A percentile compares a stretch with the other conserved stretches of the same genome.
Evolutionary conservation across 2,888 invertebrate species (phyloP).

Genomic region (Abscondita cerata): DNA sequence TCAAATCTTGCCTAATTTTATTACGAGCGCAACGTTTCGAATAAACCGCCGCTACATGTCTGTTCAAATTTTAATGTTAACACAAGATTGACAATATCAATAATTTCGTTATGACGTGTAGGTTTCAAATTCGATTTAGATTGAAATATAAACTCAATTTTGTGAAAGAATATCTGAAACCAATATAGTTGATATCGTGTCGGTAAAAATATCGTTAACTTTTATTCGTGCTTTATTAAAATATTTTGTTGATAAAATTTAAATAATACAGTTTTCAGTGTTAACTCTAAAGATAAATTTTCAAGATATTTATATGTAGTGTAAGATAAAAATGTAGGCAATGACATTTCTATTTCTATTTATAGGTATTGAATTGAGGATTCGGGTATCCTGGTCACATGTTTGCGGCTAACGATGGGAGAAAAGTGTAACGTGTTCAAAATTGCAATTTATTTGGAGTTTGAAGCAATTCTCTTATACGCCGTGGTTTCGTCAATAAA

Average conservation of each 20-base stretch:
- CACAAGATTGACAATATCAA: constrained; percentile 16
- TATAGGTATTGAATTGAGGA: too few species aligned
- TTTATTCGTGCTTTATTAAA: constrained; percentile 8
- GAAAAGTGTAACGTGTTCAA: too few species aligned
- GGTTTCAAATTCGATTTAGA: constrained; percentile 27
- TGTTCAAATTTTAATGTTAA: constrained; percentile 18
- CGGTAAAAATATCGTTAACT: constrained; percentile 11
- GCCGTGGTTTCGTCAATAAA: too few species aligned
- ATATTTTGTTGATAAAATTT: neutral
- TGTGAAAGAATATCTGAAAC: constrained; percentile 21
- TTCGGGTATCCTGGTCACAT: too few species aligned
- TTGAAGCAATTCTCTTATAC: too few species aligned
- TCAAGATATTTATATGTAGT: too few species aligned
- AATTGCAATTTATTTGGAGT: too few species aligned
- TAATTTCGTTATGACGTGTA: constrained; percentile 24
- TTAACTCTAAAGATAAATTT: too few species aligned
- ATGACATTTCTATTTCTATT: too few species aligned
- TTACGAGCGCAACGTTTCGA: neutral
- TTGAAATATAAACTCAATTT: constrained; percentile 31
- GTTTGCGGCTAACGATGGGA: too few species aligned
- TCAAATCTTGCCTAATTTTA: constrained; percentile 9
- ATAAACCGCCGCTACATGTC: neutral
- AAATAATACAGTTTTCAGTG: too few species aligned
- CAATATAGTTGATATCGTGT: constrained; percentile 19
- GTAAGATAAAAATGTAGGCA: too few species aligned